phyloP scores from a whole-genome alignment of 2,797 vertebrate species.

The Pachyuromys duprasi region DNA sequence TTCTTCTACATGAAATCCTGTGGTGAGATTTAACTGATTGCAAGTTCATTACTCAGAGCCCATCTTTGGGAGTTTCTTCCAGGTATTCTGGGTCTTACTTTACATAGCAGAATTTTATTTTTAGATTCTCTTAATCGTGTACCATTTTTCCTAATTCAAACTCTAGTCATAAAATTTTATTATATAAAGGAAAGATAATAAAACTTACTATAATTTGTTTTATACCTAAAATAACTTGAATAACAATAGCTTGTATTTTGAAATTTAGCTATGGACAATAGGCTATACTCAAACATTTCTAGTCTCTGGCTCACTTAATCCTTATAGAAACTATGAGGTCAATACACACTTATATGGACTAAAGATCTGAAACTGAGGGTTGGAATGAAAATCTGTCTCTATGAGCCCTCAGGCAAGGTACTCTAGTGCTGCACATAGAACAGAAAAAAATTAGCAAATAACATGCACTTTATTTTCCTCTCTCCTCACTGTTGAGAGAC shows the following conservation, averaged over 20 bases:
- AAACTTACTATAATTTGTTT: conserved; percentile 62
- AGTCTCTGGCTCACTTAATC: conserved; percentile 29
- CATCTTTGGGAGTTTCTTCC: conserved; percentile 37
- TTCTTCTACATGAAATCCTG: conserved; percentile 56
- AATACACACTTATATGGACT: background rate
- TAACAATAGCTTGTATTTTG: conserved; percentile 67
- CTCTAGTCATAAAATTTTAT: conserved; percentile 45
- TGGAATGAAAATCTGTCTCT: background rate
- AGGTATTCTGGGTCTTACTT: conserved; percentile 54
- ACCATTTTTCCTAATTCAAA: conserved; percentile 72
- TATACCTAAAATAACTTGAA: conserved; percentile 66
- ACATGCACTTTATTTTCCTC: background rate
- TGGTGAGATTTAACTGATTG: background rate
- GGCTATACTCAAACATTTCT: background rate
- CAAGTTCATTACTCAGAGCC: conserved; percentile 57
- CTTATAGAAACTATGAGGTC: conserved; percentile 21
- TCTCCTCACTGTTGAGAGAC: conserved; percentile 21
- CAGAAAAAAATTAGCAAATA: background rate
- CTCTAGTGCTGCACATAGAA: background rate
- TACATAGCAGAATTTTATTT: background rate
- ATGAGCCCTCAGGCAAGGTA: background rate
- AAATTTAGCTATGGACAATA: conserved; percentile 39
- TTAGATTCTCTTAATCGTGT: conserved; percentile 61
- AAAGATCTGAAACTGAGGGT: background rate
- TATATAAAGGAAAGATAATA: conserved; percentile 73